These are phyloP conservation scores for Melanerpes aurifrons DNA, from an alignment of 2,113 vertebrate genomes.

Conservation along the genomic window DNA sequence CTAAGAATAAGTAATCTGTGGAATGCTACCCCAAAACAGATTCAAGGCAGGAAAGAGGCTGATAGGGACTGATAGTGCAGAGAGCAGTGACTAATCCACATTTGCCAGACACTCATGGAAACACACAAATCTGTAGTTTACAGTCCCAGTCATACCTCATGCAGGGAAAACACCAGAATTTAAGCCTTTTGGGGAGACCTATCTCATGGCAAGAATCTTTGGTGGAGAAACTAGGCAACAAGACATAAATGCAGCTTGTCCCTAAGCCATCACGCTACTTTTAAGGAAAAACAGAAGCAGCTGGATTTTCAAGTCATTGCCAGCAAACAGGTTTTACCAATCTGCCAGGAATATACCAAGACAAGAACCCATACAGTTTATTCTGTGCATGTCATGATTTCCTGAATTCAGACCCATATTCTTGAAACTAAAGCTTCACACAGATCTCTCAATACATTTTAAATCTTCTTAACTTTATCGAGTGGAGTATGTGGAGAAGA, in stretches of 20 bases:
- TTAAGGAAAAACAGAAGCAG: not conserved
- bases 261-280: not conserved
- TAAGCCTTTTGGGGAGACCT: not conserved
- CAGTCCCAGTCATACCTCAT: not conserved
- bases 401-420: not conserved
- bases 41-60: not conserved
- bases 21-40: not conserved
- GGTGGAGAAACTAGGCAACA: not conserved
- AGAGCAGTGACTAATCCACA: not conserved
- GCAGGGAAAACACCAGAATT: not conserved
- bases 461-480: not conserved
- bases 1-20: not conserved
- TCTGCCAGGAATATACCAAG: not conserved
- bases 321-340: not conserved
- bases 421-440: not conserved
- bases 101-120: not conserved
- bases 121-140: not conserved
- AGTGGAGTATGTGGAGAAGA: rapidly evolving
- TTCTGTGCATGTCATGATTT: not conserved
- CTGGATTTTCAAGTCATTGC: not conserved
- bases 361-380: not conserved
- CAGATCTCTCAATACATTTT: not conserved
- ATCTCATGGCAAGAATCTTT: not conserved
- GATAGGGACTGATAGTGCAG: not conserved
- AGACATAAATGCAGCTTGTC: not conserved